A percentile compares a stretch with the other conserved stretches of the same genome.
Conservation (phyloP, 2,888 invertebrate species). For the Cantharis nigra region DNA sequence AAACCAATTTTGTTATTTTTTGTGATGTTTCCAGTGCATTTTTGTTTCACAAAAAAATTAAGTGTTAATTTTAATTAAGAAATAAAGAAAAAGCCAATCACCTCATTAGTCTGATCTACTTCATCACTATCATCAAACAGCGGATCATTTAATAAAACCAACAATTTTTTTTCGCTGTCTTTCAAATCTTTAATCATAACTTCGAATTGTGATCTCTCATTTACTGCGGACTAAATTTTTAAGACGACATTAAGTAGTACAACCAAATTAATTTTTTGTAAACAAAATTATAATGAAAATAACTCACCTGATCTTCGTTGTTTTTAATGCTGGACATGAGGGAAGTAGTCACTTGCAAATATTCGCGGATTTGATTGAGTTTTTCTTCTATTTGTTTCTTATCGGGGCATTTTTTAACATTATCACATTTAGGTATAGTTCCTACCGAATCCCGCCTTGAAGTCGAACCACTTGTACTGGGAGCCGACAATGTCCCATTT, state of each 20-base stretch:
- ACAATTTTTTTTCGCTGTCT: conserved; percentile 72
- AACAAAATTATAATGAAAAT: conserved; percentile 5
- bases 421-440: conserved; percentile 53
- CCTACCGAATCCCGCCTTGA: conserved; percentile 51
- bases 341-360: conserved; percentile 71
- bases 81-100: background rate
- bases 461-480: conserved; percentile 47
- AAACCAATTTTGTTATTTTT: background rate
- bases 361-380: conserved; percentile 73
- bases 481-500: conserved; percentile 45
- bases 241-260: background rate
- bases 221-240: conserved; percentile 24
- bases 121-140: conserved; percentile 37
- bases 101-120: conserved; percentile 37
- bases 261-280: background rate
- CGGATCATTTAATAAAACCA: conserved; percentile 58
- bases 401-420: conserved; percentile 62
- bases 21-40: background rate
- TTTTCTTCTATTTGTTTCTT: conserved; percentile 71
- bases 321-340: conserved; percentile 72
- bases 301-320: conserved; percentile 67
- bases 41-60: background rate
- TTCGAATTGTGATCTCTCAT: conserved; percentile 63
- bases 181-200: conserved; percentile 70
- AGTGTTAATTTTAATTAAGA: background rate